These are phyloP conservation scores for Periophthalmus modestus DNA, from an alignment of 2,113 vertebrate genomes.

Conservation along the genomic window DNA sequence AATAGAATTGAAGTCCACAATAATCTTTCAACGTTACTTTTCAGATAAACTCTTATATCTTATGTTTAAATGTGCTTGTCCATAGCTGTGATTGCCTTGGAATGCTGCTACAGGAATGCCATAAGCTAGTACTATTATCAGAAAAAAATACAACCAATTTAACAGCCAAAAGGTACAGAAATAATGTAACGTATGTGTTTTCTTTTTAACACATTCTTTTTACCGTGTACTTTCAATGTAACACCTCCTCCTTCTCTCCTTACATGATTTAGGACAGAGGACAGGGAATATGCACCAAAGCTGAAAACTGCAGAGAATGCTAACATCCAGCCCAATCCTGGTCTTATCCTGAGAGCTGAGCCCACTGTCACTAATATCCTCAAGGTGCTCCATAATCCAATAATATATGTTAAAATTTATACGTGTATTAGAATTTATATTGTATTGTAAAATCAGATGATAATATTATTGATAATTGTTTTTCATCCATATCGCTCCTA, in stretches of 20 bases:
- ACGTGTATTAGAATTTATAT: too few species aligned
- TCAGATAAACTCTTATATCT: not conserved
- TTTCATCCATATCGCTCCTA: not conserved
- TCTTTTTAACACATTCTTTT: not conserved
- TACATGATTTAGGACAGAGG: constrained; percentile 76
- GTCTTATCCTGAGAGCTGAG: constrained; percentile 92
- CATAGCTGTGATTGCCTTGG: constrained; percentile 91
- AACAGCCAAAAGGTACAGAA: constrained; percentile 84
- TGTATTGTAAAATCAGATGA: too few species aligned
- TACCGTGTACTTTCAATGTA: not conserved
- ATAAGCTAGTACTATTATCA: constrained; percentile 91
- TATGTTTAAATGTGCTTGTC: constrained; percentile 1
- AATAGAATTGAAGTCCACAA: constrained; percentile 24
- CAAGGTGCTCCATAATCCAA: constrained; percentile 79
- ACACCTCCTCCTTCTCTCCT: constrained; percentile 33
- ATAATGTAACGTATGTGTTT: constrained; percentile 1
- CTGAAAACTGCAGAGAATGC: constrained; percentile 91
- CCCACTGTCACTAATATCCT: constrained; percentile 98
- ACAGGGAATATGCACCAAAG: constrained; percentile 87
- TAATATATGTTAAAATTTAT: not conserved
- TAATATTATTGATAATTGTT: too few species aligned
- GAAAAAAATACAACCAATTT: constrained; percentile 85
- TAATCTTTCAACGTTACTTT: not conserved
- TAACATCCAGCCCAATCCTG: constrained; percentile 95
- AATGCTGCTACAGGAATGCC: constrained; percentile 92